Percentiles rank a stretch among this genome's conserved stretches.
Conservation (phyloP, 2,888 invertebrate genomes). For the Catocala fraxini region DNA sequence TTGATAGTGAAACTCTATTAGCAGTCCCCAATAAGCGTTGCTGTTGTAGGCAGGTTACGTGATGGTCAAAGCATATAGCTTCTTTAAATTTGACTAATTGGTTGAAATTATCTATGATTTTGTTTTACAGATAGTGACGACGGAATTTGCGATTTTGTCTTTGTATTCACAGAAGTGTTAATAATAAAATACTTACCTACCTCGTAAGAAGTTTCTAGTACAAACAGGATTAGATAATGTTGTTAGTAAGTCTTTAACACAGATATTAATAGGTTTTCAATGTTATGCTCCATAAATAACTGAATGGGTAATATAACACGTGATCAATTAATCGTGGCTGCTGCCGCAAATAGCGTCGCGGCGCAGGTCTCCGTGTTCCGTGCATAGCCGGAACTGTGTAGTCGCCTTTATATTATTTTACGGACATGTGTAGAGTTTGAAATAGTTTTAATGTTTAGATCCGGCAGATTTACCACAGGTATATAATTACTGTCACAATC, state of each 20-base stretch:
- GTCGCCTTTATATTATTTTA: constrained; percentile 42
- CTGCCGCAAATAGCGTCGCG: constrained; percentile 63
- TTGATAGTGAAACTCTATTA: too few species aligned
- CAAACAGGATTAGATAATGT: not conserved
- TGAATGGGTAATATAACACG: constrained; percentile 71
- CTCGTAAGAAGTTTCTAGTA: too few species aligned
- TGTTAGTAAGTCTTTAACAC: not conserved
- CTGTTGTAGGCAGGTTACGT: too few species aligned
- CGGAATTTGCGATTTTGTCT: too few species aligned
- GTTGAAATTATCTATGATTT: too few species aligned
- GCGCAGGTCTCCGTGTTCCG: constrained; percentile 30
- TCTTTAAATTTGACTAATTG: too few species aligned
- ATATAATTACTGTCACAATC: too few species aligned
- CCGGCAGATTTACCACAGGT: not conserved
- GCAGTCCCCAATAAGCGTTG: too few species aligned
- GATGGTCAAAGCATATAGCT: too few species aligned
- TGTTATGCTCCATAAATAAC: constrained; percentile 51
- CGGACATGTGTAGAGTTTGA: constrained; percentile 26
- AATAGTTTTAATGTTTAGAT: constrained; percentile 32
- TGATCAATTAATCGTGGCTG: constrained; percentile 69
- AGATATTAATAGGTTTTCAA: constrained; percentile 30
- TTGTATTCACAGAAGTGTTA: too few species aligned
- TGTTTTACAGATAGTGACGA: too few species aligned
- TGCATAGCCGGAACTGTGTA: constrained; percentile 37
- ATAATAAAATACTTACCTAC: too few species aligned